Conservation (phyloP, 2,113 vertebrate genomes). For the Tricholaema leucomelas region DNA sequence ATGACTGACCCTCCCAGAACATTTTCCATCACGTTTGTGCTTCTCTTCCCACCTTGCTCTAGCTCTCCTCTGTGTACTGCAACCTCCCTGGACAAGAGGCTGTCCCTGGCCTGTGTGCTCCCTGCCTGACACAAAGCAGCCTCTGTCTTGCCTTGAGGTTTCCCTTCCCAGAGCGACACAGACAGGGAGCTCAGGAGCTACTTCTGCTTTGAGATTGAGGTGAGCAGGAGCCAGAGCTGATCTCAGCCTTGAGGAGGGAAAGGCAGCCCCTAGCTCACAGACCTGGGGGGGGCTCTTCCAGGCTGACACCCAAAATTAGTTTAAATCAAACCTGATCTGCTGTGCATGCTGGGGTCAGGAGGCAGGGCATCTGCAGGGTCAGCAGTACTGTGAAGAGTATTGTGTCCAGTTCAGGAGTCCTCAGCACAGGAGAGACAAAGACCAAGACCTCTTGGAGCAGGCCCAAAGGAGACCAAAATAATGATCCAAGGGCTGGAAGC, state of each 20-base stretch:
- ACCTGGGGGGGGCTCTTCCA: background rate
- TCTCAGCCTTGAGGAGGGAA: background rate
- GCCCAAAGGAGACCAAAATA: background rate
- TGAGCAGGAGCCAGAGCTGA: rapidly evolving
- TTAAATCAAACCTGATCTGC: background rate
- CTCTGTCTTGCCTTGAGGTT: background rate
- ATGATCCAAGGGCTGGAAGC: background rate
- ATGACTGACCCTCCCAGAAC: background rate
- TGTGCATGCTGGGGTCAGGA: background rate
- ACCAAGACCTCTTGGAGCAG: background rate
- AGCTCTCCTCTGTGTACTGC: rapidly evolving
- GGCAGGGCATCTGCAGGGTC: background rate
- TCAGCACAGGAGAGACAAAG: background rate
- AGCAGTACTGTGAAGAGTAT: background rate
- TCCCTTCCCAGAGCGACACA: background rate
- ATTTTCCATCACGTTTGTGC: background rate
- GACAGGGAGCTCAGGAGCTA: background rate
- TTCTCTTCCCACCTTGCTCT: background rate
- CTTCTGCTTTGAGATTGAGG: background rate
- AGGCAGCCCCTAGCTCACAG: background rate
- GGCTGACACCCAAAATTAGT: background rate
- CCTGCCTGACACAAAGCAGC: background rate
- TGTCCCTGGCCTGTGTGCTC: background rate
- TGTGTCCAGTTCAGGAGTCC: background rate
- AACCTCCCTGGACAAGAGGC: background rate